These are phyloP conservation scores for Brachystomella parvula DNA, from an alignment of 1,140 invertebrate genomes.

Conservation along the genomic window DNA sequence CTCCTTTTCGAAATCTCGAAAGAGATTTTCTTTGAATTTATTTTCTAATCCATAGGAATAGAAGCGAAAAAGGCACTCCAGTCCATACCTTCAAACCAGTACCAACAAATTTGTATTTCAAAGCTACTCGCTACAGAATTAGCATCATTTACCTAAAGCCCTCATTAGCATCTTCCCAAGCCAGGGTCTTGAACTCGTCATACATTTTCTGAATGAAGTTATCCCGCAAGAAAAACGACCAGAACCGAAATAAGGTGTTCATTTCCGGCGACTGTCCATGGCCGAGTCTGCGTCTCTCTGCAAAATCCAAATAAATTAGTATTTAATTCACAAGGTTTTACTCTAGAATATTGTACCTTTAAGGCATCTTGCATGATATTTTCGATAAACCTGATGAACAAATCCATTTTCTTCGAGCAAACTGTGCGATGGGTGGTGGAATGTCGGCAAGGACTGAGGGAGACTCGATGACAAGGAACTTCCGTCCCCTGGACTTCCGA, in stretches of 20 bases:
- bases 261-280: slow-evolving; percentile 90
- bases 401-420: slow-evolving; percentile 95
- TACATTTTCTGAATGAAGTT: slow-evolving; percentile 99
- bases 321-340: slow-evolving; percentile 7
- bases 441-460: slow-evolving; percentile 72
- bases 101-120: neutral
- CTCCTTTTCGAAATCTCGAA: slow-evolving; percentile 91
- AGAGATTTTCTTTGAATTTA: slow-evolving; percentile 85
- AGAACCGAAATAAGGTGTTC: slow-evolving; percentile 96
- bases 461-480: slow-evolving; percentile 42
- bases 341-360: slow-evolving; percentile 61
- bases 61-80: slow-evolving; percentile 97
- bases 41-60: slow-evolving; percentile 96
- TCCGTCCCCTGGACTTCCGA: slow-evolving; percentile 51
- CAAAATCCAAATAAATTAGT: slow-evolving; percentile 39
- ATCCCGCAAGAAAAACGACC: slow-evolving; percentile 97
- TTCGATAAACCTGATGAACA: slow-evolving; percentile 87
- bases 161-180: slow-evolving; percentile 80
- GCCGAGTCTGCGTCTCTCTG: slow-evolving; percentile 82
- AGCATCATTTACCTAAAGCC: slow-evolving; percentile 67
- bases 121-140: neutral
- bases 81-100: slow-evolving; percentile 52
- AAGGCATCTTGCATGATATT: slow-evolving; percentile 83
- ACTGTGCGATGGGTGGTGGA: slow-evolving; percentile 93
- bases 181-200: slow-evolving; percentile 82